Base-by-base conservation (phyloP, 2,888 invertebrate genomes). In the Eupithecia tripunctaria region DNA sequence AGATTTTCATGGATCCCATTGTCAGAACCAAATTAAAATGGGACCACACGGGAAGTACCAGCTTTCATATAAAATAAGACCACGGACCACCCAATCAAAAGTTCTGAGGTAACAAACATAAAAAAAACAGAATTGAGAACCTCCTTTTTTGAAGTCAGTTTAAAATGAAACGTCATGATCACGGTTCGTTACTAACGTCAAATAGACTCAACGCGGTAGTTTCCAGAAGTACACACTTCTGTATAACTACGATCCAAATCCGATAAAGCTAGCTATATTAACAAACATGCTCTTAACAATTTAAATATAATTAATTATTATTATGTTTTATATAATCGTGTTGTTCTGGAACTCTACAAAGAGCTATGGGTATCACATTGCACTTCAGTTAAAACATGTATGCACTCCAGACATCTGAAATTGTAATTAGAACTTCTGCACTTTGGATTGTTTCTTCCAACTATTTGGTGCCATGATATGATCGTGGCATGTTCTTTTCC, bases 391-490 rank as follows among this genome's bases (percentile, higher is more conserved):
- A 14, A 36, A n/a, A 38, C 63, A 38, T 38, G 14, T 38, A 64
- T 25, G 63, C 32, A 25, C 63, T 63, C 38, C 32, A 21, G 21
- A 63, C 38, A 36, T 38, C 32, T 38, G 10, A 36, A 63, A 63
- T 21, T 21, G 36, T 63, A 63, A 21, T 21, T 25, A 5, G 38
- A 63, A 63, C 63, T 63, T 63, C 21, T 38, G 63, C 32, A 63
- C 63, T 32, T 38, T 38, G 63, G 32, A 14, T 5, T 1, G 25
- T 38, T n/a, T n/a, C 15, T 14, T 38, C 21, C 21, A 64, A 64
- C 38, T 38, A 64, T 64, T 64, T 36, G 12, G 21, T 38, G 38
- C 2, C 63, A 64, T 38, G 38, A 64, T 64, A 38, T 36, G 36
- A 36, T 36, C 36, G 21, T 64, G 63, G 6, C 63, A 21, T 14